Percentiles rank a stretch among this genome's conserved stretches.
Evolutionary conservation across 2,113 vertebrate species (phyloP).

Genomic region (Pitta sordida): DNA sequence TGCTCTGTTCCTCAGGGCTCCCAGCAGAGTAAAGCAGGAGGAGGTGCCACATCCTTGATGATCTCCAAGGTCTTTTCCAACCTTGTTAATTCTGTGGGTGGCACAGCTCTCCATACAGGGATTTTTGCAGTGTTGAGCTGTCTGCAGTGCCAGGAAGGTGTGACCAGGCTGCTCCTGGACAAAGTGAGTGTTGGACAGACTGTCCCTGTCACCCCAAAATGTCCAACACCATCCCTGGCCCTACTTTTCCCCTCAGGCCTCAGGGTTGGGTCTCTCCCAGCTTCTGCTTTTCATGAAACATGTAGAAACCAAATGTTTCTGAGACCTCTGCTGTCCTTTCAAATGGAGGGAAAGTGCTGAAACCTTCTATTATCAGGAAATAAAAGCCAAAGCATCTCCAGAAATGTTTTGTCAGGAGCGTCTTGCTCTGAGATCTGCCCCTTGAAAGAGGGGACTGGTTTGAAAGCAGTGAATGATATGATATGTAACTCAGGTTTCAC

Average conservation of each 20-base stretch:
- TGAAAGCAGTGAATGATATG: background rate
- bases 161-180: background rate
- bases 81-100: too few species aligned
- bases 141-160: background rate
- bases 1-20: background rate
- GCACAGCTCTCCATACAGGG: background rate
- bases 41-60: background rate
- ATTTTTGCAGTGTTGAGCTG: background rate
- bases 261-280: background rate
- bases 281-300: background rate
- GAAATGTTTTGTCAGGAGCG: background rate
- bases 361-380: background rate
- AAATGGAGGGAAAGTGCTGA: background rate
- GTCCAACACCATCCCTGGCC: background rate
- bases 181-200: slow-evolving; percentile 7
- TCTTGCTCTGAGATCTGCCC: background rate
- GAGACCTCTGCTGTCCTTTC: background rate
- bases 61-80: too few species aligned
- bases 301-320: background rate
- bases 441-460: background rate
- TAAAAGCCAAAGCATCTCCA: background rate
- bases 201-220: background rate
- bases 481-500: background rate
- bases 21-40: background rate
- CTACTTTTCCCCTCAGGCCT: background rate